Evolutionary conservation across 2,888 invertebrate species (phyloP).

Genomic region (Anoplius nigerrimus): DNA sequence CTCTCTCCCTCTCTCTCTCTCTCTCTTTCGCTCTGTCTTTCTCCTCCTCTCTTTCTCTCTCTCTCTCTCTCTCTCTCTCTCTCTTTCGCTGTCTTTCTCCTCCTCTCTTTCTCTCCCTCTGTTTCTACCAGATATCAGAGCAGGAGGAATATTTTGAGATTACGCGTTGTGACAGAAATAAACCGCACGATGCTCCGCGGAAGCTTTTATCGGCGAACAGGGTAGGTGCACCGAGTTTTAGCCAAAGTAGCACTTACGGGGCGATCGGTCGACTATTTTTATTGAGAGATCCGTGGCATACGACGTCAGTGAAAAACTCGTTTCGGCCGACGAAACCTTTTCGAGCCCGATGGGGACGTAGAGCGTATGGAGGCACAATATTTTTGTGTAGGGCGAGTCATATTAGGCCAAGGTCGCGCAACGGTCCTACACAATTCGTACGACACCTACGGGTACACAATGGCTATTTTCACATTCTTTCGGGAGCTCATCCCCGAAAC

Average conservation of each 20-base stretch:
- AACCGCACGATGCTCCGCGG: constrained; percentile 32
- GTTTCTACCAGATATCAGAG: constrained; percentile 31
- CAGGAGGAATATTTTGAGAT: constrained; percentile 50
- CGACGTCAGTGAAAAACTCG: neutral
- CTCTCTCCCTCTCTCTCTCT: neutral
- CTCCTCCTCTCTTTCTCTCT: neutral
- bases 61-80: constrained; percentile 9
- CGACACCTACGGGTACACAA: too few species aligned
- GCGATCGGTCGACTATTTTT: neutral
- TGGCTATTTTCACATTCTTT: constrained; percentile 56
- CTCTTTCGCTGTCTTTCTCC: constrained; percentile 17
- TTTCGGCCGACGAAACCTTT: neutral
- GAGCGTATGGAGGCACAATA: constrained; percentile 17
- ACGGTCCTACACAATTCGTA: constrained; percentile 34
- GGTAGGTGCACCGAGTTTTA: constrained; percentile 20
- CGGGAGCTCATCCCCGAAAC: constrained; percentile 21
- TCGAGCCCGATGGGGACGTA: constrained; percentile 4
- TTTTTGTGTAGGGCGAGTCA: constrained; percentile 18
- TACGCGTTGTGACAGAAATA: constrained; percentile 48
- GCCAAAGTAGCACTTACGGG: constrained; percentile 8
- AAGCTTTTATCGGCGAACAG: constrained; percentile 35
- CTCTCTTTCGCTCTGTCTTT: neutral
- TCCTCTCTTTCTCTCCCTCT: constrained; percentile 6
- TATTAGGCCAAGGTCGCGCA: constrained; percentile 56
- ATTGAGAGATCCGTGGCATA: neutral